phyloP scores from a whole-genome alignment of 2,888 invertebrate genomes.

The Phoenoteleia sp. region DNA sequence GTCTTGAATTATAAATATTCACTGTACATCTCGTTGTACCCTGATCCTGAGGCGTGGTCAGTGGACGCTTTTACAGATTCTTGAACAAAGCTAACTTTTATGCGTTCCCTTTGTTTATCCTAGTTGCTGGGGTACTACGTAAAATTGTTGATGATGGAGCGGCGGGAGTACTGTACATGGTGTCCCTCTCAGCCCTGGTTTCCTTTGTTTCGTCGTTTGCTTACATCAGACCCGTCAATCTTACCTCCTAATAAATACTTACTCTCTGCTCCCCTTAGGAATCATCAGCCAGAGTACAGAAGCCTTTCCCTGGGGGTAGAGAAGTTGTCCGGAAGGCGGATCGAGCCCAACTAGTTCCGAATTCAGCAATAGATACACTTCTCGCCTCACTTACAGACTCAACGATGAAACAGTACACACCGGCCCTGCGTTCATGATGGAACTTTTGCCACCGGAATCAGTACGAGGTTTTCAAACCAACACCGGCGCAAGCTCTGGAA shows the following conservation, averaged over 20 bases:
- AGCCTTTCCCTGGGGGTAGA: slow-evolving; percentile 32
- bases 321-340: slow-evolving; percentile 4
- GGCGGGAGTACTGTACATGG: background rate
- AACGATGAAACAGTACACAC: slow-evolving; percentile 61
- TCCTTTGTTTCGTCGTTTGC: background rate
- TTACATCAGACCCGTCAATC: background rate
- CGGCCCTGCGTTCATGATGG: slow-evolving; percentile 53
- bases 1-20: background rate
- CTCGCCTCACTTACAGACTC: slow-evolving; percentile 57
- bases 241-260: background rate
- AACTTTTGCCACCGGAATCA: slow-evolving; percentile 13
- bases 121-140: background rate
- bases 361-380: background rate
- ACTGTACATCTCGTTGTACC: background rate
- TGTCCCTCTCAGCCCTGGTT: slow-evolving; percentile 8
- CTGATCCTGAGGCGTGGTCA: background rate
- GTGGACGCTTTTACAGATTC: background rate
- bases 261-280: background rate
- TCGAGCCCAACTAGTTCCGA: background rate
- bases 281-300: background rate
- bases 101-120: background rate
- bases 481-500: slow-evolving; percentile 9
- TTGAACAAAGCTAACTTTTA: background rate
- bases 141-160: slow-evolving; percentile 2
- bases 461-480: slow-evolving; percentile 1